Evolutionary conservation across 2,888 invertebrate species (phyloP).

Genomic region (Erpobdella octoculata): DNA sequence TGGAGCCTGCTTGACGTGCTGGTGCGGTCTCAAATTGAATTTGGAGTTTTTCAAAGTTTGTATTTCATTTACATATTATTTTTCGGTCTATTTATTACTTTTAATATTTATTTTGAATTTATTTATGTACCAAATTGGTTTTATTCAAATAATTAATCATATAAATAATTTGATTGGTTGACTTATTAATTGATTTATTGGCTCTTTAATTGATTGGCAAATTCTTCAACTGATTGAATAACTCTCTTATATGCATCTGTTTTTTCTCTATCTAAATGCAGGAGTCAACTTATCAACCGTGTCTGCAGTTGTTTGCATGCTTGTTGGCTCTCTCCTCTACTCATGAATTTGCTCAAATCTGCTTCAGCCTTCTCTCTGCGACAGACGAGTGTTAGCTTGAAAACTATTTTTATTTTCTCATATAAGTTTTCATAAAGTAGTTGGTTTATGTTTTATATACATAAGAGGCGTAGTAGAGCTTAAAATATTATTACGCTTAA

Average conservation of each 20-base stretch:
- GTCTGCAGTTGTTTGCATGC: background rate
- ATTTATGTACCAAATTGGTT: too few relatives aligned
- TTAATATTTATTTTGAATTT: too few relatives aligned
- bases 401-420: too few relatives aligned
- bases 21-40: slow-evolving; percentile 19
- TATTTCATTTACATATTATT: background rate
- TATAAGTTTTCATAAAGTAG: too few relatives aligned
- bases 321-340: slow-evolving; percentile 8
- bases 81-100: background rate
- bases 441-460: too few relatives aligned
- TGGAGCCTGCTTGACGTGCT: background rate
- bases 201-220: too few relatives aligned
- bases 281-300: background rate
- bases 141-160: too few relatives aligned
- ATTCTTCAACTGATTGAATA: too few relatives aligned
- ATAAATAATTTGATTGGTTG: too few relatives aligned
- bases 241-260: too few relatives aligned
- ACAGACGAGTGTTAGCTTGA: slow-evolving; percentile 19
- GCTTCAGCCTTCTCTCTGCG: background rate
- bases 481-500: background rate
- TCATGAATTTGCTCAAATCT: background rate
- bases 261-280: background rate
- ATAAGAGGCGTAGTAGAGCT: too few relatives aligned
- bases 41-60: slow-evolving; percentile 15
- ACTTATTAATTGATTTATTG: too few relatives aligned